A percentile compares a stretch with the other conserved stretches of the same genome.
Conservation (phyloP, 2,797 vertebrate species). For the Philypnodon macrostomus region DNA sequence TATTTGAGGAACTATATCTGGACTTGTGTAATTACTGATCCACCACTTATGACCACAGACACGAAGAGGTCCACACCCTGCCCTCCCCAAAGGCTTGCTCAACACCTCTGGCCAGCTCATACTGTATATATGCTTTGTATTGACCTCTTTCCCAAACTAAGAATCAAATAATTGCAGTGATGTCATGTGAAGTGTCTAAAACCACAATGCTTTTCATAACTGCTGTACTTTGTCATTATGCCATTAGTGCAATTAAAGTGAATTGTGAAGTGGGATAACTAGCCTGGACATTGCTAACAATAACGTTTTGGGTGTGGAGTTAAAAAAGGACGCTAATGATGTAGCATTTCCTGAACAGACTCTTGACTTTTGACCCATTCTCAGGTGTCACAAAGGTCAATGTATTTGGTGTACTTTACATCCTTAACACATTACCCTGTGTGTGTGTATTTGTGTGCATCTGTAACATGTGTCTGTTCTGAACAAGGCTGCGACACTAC, state of each 20-base stretch:
- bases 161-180: slow-evolving; percentile 4
- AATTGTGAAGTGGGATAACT: neutral
- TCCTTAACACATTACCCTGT: slow-evolving; percentile 28
- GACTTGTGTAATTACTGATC: slow-evolving; percentile 51
- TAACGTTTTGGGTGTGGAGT: slow-evolving; percentile 17
- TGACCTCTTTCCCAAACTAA: slow-evolving; percentile 16
- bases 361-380: slow-evolving; percentile 46
- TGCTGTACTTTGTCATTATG: neutral
- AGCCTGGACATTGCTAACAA: neutral
- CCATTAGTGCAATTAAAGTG: neutral
- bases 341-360: slow-evolving; percentile 36
- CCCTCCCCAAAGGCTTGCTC: slow-evolving; percentile 43
- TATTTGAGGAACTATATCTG: slow-evolving; percentile 37
- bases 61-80: slow-evolving; percentile 56
- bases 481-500: slow-evolving; percentile 23
- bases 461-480: slow-evolving; percentile 4
- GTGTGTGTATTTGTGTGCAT: neutral
- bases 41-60: slow-evolving; percentile 54
- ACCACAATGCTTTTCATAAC: slow-evolving; percentile 3
- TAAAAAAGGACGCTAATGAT: slow-evolving; percentile 13
- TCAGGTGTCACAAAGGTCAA: slow-evolving; percentile 35
- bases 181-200: slow-evolving; percentile 1
- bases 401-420: slow-evolving; percentile 47
- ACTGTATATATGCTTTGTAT: neutral
- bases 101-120: slow-evolving; percentile 23